These are phyloP conservation scores for Hylaeus anthracinus DNA, from an alignment of 1,140 invertebrate genomes.

Conservation along the genomic window DNA sequence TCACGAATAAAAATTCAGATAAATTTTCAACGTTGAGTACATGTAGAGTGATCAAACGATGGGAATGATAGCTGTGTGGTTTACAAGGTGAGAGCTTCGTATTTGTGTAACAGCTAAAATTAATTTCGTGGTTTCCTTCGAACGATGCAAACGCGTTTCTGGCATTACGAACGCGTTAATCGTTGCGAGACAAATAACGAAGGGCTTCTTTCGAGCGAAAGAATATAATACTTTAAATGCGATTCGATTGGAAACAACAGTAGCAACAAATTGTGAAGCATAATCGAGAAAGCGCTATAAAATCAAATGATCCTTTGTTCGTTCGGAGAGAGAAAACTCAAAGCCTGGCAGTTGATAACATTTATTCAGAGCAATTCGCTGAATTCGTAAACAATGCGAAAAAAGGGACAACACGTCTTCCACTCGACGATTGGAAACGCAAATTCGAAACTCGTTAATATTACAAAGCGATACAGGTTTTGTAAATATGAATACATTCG, in stretches of 20 bases:
- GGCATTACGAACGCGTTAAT: slow-evolving; percentile 3
- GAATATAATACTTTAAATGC: slow-evolving; percentile 1
- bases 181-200: neutral
- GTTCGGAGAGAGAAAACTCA: neutral
- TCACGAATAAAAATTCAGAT: no score
- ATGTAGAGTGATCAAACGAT: no score
- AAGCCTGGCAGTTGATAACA: slow-evolving; percentile 3
- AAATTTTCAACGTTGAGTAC: no score
- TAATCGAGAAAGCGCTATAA: slow-evolving; percentile 18
- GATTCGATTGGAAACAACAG: neutral
- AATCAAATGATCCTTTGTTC: slow-evolving; percentile 15
- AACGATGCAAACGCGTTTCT: neutral
- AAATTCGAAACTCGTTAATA: neutral
- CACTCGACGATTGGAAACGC: neutral
- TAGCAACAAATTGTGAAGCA: slow-evolving; percentile 18
- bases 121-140: neutral
- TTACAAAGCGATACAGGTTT: no score
- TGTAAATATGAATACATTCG: no score
- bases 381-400: slow-evolving; percentile 25
- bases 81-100: no score
- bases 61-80: no score
- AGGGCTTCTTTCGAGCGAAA: neutral
- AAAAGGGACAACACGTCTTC: neutral
- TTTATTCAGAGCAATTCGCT: slow-evolving; percentile 17
- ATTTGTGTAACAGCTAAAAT: no score